These are phyloP conservation scores for Melanotaenia pygmaea DNA, from an alignment of 2,797 vertebrate genomes.

Conservation along the genomic window DNA sequence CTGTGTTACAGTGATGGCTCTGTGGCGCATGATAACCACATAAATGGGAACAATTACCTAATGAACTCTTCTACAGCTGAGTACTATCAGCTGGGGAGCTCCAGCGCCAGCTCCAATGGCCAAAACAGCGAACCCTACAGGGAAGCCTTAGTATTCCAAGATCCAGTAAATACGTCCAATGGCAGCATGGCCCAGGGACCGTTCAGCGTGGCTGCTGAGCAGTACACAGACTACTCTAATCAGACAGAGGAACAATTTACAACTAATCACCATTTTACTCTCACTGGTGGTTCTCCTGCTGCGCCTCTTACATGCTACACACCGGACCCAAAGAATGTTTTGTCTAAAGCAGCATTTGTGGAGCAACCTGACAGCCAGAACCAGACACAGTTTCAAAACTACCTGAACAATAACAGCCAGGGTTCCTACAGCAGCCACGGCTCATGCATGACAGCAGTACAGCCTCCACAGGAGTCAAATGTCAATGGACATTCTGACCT, in stretches of 20 bases:
- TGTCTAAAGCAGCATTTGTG: slow-evolving; percentile 83
- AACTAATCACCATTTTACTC: slow-evolving; percentile 82
- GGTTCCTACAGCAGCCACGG: slow-evolving; percentile 87
- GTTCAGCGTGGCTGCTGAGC: slow-evolving; percentile 88
- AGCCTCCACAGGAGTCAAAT: slow-evolving; percentile 83
- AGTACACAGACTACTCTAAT: slow-evolving; percentile 81
- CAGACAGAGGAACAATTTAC: slow-evolving; percentile 62
- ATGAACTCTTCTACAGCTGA: slow-evolving; percentile 88
- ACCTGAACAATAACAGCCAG: slow-evolving; percentile 91
- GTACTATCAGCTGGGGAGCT: slow-evolving; percentile 94
- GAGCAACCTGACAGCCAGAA: slow-evolving; percentile 83
- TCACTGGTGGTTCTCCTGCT: slow-evolving; percentile 82
- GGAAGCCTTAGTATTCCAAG: slow-evolving; percentile 81
- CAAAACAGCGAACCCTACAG: slow-evolving; percentile 82
- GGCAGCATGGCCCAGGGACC: slow-evolving; percentile 85
- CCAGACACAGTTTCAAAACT: slow-evolving; percentile 91
- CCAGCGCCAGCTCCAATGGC: slow-evolving; percentile 76
- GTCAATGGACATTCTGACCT: slow-evolving; percentile 87
- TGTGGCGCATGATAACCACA: slow-evolving; percentile 86
- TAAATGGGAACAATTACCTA: slow-evolving; percentile 89
- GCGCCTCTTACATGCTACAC: slow-evolving; percentile 82
- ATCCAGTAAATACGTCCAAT: slow-evolving; percentile 85
- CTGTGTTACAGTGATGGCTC: slow-evolving; percentile 90
- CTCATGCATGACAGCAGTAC: slow-evolving; percentile 82
- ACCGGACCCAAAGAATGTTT: slow-evolving; percentile 82